phyloP scores from a whole-genome alignment of 2,113 vertebrate genomes.

The Columba livia region DNA sequence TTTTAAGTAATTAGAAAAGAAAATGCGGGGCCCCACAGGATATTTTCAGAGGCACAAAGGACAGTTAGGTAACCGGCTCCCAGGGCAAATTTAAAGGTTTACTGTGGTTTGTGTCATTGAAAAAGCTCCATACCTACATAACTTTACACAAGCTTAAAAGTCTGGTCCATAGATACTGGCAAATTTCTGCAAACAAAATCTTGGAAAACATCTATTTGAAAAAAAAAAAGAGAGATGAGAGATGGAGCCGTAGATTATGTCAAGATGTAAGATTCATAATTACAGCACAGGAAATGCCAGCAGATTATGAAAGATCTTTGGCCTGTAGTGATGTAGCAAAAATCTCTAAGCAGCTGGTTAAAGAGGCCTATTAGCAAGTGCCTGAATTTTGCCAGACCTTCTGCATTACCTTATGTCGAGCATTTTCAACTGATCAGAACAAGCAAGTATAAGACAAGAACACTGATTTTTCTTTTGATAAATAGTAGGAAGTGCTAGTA shows the following conservation, averaged over 20 bases:
- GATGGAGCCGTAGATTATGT: not conserved
- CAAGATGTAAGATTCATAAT: not conserved
- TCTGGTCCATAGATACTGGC: rapidly evolving
- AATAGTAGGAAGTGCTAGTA: not conserved
- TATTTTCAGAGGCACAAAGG: slow-evolving; percentile 25
- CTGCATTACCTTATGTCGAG: not conserved
- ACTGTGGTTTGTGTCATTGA: not conserved
- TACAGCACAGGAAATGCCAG: not conserved
- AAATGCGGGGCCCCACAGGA: not conserved
- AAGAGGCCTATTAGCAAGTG: not conserved
- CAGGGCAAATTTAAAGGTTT: not conserved
- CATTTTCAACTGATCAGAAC: not conserved
- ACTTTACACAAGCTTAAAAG: not conserved
- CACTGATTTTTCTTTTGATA: not conserved
- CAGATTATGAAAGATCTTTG: slow-evolving; percentile 5
- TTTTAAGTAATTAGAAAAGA: slow-evolving; percentile 44
- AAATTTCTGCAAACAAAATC: not conserved
- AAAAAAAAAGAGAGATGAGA: not conserved
- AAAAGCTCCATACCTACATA: not conserved
- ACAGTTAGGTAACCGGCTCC: not conserved
- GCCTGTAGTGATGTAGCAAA: not conserved
- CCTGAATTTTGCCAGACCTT: not conserved
- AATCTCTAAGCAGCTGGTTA: not conserved
- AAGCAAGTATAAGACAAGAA: rapidly evolving
- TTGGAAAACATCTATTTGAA: not conserved